Base-by-base conservation (phyloP, 2,888 invertebrate genomes). In the Limulus polyphemus region DNA sequence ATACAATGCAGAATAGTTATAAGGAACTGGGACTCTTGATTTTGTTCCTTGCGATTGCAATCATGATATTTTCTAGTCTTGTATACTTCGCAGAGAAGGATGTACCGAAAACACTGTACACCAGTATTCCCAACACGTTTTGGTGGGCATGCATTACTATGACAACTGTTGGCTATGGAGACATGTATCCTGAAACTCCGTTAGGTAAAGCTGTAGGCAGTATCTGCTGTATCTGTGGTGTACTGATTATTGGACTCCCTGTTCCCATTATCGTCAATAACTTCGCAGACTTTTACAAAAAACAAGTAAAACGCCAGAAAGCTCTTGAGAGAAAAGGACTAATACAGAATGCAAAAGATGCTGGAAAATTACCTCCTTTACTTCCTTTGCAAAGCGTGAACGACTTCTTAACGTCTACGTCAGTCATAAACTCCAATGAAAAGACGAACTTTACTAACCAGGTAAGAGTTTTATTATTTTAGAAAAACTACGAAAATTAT, bases 211-310 rank as follows among this genome's bases (percentile, higher is more conserved):
- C 98, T 82, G 97, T 99, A 83, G 99, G 98, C 83, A 91, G 93
- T 83, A 93, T 97, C 83, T 98, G 98, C 87, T 98, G 98, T 86
- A 93, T 99, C 83, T 98, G 97, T 86, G 99, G 99, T 83, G 98
- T 99, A 81, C 86, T 99, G 87, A 98, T 98, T 84, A 93, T 99
- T 86, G 98, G 98, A 84, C 89, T 99, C 84, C 99, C 99, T 85
- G 98, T 99, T 86, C 98, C 99, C 81, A 98, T 99, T 85, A 98
- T 99, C 83, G 99, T 99, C 83, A 97, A 97, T 87, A 98, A 98
- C 86, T 98, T 98, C 84, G 95, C 97, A 83, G 97, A 97, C 86
- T 98, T 97, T 85, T 98, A 98, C 85, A 97, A 97, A 84, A 97
- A 97, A 80, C 97, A 98, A 86, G 95, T 97, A 94, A 83, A 97